Conservation (phyloP, 2,797 vertebrate genomes). For the Numenius phaeopus region DNA sequence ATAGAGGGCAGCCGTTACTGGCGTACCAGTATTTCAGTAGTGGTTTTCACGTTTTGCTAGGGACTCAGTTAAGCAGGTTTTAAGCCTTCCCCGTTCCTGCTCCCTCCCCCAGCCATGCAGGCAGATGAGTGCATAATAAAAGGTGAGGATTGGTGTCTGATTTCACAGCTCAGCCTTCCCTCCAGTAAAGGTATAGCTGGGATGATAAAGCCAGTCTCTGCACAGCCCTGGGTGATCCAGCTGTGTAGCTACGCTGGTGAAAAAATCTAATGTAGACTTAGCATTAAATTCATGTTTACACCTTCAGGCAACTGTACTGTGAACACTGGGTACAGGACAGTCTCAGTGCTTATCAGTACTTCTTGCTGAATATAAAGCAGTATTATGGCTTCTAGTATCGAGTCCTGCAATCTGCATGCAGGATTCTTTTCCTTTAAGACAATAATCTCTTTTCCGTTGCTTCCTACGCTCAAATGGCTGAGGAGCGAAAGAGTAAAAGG, state of each 20-base stretch:
- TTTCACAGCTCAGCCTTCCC: not conserved
- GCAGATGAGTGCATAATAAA: not conserved
- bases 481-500: not conserved
- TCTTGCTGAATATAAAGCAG: not conserved
- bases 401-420: not conserved
- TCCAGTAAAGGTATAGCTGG: not conserved
- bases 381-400: not conserved
- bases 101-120: not conserved
- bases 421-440: not conserved
- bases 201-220: not conserved
- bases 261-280: not conserved
- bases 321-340: not conserved
- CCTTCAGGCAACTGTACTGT: not conserved
- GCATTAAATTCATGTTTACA: not conserved
- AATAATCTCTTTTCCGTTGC: not conserved
- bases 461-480: not conserved
- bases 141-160: not conserved
- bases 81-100: fast-evolving
- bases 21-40: not conserved
- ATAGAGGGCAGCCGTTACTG: fast-evolving
- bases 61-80: not conserved
- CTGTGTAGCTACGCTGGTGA: not conserved
- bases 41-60: not conserved
- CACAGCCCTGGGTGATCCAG: not conserved
- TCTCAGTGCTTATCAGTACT: not conserved